Conservation (phyloP, 35 echinoderm and acorn worm species). For the Apostichopus californicus region DNA sequence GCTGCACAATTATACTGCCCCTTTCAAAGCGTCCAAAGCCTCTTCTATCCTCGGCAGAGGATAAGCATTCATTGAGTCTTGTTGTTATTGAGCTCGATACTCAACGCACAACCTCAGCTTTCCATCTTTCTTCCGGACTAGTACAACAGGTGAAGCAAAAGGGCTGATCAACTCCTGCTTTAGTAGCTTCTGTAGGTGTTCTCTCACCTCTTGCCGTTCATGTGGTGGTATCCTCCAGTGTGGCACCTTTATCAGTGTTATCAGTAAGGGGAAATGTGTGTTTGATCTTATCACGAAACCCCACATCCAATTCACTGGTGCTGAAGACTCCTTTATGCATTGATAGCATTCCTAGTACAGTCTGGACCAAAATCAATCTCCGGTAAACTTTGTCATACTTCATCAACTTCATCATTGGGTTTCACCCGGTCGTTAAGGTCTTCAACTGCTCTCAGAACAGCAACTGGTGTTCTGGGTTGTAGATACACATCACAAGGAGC, state of each 20-base stretch:
- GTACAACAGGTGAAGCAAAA: slow-evolving; percentile 63
- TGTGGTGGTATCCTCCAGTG: slow-evolving; percentile 53
- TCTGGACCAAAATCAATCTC: slow-evolving; percentile 11
- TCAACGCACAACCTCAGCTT: slow-evolving; percentile 57
- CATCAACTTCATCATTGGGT: neutral
- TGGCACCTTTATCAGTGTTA: slow-evolving; percentile 35
- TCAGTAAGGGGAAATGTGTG: slow-evolving; percentile 42
- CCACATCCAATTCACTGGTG: slow-evolving; percentile 29
- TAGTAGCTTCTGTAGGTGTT: slow-evolving; percentile 58
- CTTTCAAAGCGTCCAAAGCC: slow-evolving; percentile 47
- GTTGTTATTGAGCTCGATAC: slow-evolving; percentile 16
- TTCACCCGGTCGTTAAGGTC: neutral
- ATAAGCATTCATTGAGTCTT: slow-evolving; percentile 62
- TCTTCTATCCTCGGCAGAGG: slow-evolving; percentile 64
- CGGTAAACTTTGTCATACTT: neutral
- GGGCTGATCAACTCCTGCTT: slow-evolving; percentile 41
- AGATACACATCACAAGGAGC: slow-evolving; percentile 49
- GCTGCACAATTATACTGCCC: neutral
- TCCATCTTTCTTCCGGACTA: slow-evolving; percentile 64
- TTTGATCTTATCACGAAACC: slow-evolving; percentile 7
- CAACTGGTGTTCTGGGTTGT: slow-evolving; percentile 8
- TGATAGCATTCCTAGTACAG: neutral
- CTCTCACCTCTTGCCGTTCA: slow-evolving; percentile 57
- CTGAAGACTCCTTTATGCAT: slow-evolving; percentile 19
- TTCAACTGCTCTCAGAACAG: neutral